phyloP scores from a whole-genome alignment of 92 coral and sea anemone genomes.

The Diadumene lineata region DNA sequence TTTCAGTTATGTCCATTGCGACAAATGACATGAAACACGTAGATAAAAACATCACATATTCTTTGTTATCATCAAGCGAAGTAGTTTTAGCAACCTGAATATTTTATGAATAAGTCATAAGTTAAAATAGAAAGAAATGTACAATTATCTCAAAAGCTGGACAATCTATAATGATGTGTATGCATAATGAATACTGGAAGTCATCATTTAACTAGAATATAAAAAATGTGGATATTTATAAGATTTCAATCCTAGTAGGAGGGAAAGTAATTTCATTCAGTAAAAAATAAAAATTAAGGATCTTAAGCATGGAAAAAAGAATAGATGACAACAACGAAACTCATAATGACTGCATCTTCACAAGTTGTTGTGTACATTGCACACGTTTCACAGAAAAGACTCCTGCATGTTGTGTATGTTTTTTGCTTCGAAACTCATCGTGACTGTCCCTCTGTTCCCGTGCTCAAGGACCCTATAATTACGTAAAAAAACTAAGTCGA shows the following conservation, averaged over 20 bases:
- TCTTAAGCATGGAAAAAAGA: neutral
- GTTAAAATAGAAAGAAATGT: neutral
- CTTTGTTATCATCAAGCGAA: neutral
- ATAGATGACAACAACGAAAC: neutral
- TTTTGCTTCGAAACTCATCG: no score
- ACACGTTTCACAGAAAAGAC: no score
- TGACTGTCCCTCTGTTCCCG: no score
- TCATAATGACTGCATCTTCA: no score
- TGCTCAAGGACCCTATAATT: no score
- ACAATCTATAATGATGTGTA: no score
- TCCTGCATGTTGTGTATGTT: no score
- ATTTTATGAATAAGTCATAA: no score
- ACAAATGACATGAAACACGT: neutral
- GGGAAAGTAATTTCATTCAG: neutral
- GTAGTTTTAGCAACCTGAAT: neutral
- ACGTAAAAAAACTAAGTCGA: no score
- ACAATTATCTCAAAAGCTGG: no score
- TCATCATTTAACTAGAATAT: neutral
- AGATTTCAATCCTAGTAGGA: constrained; percentile 6
- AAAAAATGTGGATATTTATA: neutral
- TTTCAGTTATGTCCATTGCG: neutral
- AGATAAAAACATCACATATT: neutral
- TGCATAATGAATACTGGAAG: neutral
- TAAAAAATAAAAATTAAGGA: neutral
- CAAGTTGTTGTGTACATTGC: no score